Base-by-base conservation (phyloP, 2,113 vertebrate species). In the Dasyornis broadbenti region DNA sequence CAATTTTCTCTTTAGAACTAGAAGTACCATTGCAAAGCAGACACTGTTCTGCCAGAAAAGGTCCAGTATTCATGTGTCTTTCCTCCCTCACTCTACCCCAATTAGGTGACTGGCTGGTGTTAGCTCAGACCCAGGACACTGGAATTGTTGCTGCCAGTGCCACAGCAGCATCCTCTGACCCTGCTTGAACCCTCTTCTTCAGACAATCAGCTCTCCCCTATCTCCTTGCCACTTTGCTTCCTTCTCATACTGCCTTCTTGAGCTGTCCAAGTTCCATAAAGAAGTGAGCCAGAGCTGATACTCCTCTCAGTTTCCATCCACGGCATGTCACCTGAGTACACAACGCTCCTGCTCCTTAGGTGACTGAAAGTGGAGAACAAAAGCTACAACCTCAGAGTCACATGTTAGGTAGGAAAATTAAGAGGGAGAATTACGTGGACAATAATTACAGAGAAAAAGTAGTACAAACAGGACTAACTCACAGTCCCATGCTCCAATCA, bases 71-170 rank as follows among this genome's bases (percentile, higher is more conserved):
- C 27, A 6, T 20, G 44, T 6, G 10, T 77, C 17, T 28, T 86
- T 26, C 9, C 13, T 31, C 8, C 6, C 20, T 56, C 44, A 19
- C 4, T 13, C 24, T 23, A 22, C 31, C 40, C 17, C 0, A 0
- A 6, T 42, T 12, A 60, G 20, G 49, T 54, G 54, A 65, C 5
- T 0, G 0, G n/a, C 28, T 15, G 47, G 23, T 13, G 14, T 15
- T 37, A 91, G 76, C 31, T 73, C n/a, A 83, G 14, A 77, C 5
- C 18, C 39, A 35, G 15, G 23, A 18, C 19, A 52, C 0, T 52
- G 15, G 7, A 77, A 71, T 7, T n/a, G 28, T 2, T 61, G 31
- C 72, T 89, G 45, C 13, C n/a, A 37, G 37, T 24, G 31, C 31
- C 45, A 93, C 20, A 49, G n/a, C 53, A 80, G 30, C 27, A 82